These are phyloP conservation scores for Globodera ellingtonae DNA, from an alignment of 1,140 invertebrate genomes.

Conservation along the genomic window DNA sequence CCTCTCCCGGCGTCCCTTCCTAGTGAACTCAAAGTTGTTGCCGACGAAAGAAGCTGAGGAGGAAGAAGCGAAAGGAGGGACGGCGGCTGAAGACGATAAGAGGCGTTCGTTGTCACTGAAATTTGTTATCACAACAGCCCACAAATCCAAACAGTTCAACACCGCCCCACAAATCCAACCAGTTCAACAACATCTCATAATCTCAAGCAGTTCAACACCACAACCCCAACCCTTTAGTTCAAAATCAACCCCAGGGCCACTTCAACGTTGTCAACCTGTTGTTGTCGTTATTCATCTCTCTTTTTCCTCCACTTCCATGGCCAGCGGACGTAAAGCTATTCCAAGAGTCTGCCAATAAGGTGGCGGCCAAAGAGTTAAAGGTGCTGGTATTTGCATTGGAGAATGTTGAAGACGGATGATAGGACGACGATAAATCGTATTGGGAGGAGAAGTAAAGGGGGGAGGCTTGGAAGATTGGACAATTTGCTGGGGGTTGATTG, in stretches of 20 bases:
- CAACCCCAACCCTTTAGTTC: too few species aligned
- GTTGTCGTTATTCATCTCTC: background rate
- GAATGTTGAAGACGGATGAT: background rate
- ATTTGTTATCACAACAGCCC: background rate
- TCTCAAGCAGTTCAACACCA: too few species aligned
- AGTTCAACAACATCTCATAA: too few species aligned
- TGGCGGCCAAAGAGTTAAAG: background rate
- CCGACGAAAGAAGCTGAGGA: background rate
- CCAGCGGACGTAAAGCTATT: background rate
- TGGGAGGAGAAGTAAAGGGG: background rate
- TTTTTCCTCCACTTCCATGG: background rate
- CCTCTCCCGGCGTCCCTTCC: conserved; percentile 22
- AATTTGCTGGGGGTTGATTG: background rate
- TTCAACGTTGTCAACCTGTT: too few species aligned
- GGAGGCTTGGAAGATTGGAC: background rate
- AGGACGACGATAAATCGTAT: background rate
- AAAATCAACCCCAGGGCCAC: too few species aligned
- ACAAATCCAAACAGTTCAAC: too few species aligned
- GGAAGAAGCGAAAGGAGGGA: background rate
- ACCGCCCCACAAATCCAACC: too few species aligned
- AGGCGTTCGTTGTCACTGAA: background rate
- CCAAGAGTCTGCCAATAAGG: background rate
- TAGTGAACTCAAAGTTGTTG: conserved; percentile 1
- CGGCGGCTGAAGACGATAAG: background rate
- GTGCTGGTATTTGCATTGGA: background rate